A percentile compares a stretch with the other conserved stretches of the same genome.
Conservation (phyloP, 2,113 vertebrate species). For the Eublepharis macularius region DNA sequence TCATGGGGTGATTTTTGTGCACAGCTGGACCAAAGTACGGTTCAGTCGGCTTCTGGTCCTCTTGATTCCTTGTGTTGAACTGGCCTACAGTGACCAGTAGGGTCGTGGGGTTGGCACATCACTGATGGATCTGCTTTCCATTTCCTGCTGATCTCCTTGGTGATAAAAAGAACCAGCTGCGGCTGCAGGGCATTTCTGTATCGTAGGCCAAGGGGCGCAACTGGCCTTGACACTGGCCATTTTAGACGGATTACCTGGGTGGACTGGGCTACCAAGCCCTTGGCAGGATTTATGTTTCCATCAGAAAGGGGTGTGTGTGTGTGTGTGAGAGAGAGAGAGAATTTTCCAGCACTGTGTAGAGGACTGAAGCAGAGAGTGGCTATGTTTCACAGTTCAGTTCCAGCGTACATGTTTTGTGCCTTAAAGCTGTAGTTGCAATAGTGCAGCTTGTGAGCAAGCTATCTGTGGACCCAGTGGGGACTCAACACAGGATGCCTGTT, state of each 20-base stretch:
- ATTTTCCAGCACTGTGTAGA: neutral
- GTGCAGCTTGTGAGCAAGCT: too few relatives aligned
- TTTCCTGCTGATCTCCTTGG: neutral
- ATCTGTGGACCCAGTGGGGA: too few relatives aligned
- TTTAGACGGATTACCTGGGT: neutral
- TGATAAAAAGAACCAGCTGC: too few relatives aligned
- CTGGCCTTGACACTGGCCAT: neutral
- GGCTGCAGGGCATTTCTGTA: neutral
- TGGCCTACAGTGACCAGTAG: neutral
- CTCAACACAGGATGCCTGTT: too few relatives aligned
- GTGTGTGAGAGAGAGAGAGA: too few relatives aligned
- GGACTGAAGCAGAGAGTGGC: neutral
- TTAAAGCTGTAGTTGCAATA: too few relatives aligned
- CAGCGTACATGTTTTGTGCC: too few relatives aligned
- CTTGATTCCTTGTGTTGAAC: neutral
- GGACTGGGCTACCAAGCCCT: neutral
- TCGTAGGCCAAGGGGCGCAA: neutral
- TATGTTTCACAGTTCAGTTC: too few relatives aligned
- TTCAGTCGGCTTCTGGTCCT: neutral
- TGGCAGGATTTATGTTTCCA: neutral
- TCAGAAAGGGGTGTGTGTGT: neutral
- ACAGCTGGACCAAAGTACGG: too few relatives aligned
- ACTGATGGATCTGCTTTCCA: neutral
- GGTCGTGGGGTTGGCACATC: neutral
- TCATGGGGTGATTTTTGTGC: neutral